A percentile compares a stretch with the other conserved stretches of the same genome.
Conservation (phyloP, 2,797 vertebrate species). For the Limnodromus scolopaceus region DNA sequence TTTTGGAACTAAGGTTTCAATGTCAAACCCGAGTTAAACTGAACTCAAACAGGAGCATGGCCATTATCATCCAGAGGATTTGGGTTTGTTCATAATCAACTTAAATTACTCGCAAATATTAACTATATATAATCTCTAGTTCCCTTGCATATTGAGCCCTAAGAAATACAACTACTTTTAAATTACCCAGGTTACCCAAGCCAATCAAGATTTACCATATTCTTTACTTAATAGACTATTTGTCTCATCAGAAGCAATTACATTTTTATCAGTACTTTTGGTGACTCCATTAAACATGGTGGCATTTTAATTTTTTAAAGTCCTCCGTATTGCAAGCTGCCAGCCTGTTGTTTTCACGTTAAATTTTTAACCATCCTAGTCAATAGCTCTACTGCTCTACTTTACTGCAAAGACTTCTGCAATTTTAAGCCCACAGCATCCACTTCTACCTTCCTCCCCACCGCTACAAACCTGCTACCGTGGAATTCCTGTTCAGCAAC, state of each 20-base stretch:
- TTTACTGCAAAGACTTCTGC: background rate
- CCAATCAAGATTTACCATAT: background rate
- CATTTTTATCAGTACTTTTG: constrained; percentile 65
- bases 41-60: background rate
- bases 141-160: background rate
- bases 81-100: background rate
- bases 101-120: background rate
- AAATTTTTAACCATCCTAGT: constrained; percentile 61
- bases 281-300: constrained; percentile 62
- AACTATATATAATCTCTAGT: background rate
- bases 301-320: constrained; percentile 67
- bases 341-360: constrained; percentile 51
- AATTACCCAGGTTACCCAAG: background rate
- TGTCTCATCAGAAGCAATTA: constrained; percentile 55
- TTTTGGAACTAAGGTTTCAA: background rate
- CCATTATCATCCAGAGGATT: background rate
- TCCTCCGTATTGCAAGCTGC: constrained; percentile 48
- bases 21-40: background rate
- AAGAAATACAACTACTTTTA: background rate
- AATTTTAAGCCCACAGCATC: background rate
- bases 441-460: background rate
- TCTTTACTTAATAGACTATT: constrained; percentile 35
- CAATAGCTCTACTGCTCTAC: constrained; percentile 20
- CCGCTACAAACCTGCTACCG: background rate
- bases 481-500: background rate